Evolutionary conservation across 2,888 invertebrate species (phyloP), one percentile per base, ranked within the genome.

Genomic region (Steinernema scapterisci): DNA sequence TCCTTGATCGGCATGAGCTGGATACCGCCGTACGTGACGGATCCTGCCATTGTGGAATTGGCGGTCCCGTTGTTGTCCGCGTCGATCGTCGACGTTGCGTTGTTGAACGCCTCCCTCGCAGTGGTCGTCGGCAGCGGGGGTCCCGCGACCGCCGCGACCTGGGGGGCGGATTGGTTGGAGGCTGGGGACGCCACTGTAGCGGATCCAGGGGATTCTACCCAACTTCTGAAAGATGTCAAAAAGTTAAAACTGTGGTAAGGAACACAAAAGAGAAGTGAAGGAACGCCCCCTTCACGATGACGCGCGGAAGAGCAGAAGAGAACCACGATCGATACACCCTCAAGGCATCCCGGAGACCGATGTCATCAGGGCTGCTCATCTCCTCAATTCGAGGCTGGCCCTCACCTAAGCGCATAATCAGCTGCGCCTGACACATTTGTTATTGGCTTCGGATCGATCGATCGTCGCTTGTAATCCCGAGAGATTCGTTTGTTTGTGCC

Each of bases 1-100:
- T 74, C 78, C 38, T 79, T 46, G 16, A 79, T 19, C 1, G 82
- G 82, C 31, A 85, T 70, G 63, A 84, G 75, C 45, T 77, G 76
- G 73, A 85, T 78, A 54, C 83, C 84, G 71, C 79, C 76, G 38
- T 6, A 38, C 5, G 3, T 38, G 38, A 38, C 5, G 5, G 38
- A 38, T 38, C 38, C 38, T 56, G 85, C 79, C 51, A 84, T 83
- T 25, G 38, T 70, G 56, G n/a, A 11, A 19, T 70, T 74, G 51
- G 56, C 38, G 19, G 51, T 63, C 25, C 31, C 38, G 38, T 38
- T 63, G 27, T 63, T 63, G 27, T 63, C 31, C 27, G 63, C 63
- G 63, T 27, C 38, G 38, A 38, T 63, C 16, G 63, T 63, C 52
- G 16, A 27, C 63, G 63, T 63, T 63, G 63, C 63, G 63, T 31